These are phyloP conservation scores for Neoniphon sammara DNA, from an alignment of 2,797 vertebrate species.

Conservation along the genomic window DNA sequence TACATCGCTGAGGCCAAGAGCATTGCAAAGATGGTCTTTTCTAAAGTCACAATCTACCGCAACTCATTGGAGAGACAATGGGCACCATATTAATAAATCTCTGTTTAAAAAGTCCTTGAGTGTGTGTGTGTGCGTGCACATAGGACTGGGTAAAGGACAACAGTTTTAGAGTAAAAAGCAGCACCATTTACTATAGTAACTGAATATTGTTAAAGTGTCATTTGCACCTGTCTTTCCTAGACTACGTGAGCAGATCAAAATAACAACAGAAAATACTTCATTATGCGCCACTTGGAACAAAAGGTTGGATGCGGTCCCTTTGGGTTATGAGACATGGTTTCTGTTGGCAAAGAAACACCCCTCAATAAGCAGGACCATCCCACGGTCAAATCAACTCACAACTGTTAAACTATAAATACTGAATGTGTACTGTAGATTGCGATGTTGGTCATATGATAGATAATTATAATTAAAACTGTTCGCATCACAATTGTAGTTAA, in stretches of 20 bases:
- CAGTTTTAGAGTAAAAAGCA: slow-evolving; percentile 87
- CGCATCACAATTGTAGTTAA: slow-evolving; percentile 62
- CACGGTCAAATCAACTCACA: slow-evolving; percentile 66
- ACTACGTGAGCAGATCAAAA: slow-evolving; percentile 79
- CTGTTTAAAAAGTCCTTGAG: slow-evolving; percentile 84
- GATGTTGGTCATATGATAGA: slow-evolving; percentile 62
- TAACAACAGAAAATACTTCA: slow-evolving; percentile 69
- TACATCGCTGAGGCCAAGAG: slow-evolving; percentile 59
- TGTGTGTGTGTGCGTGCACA: slow-evolving; percentile 79
- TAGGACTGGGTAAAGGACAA: slow-evolving; percentile 82
- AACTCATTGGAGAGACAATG: slow-evolving; percentile 74
- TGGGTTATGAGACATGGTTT: slow-evolving; percentile 53
- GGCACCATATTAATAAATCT: slow-evolving; percentile 82
- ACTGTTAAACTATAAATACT: slow-evolving; percentile 63
- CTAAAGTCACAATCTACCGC: slow-evolving; percentile 77
- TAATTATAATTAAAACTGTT: slow-evolving; percentile 64
- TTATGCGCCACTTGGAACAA: slow-evolving; percentile 54
- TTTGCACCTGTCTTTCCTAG: slow-evolving; percentile 84
- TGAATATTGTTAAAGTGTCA: slow-evolving; percentile 86
- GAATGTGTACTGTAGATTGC: slow-evolving; percentile 66
- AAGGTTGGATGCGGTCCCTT: slow-evolving; percentile 52
- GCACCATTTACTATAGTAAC: slow-evolving; percentile 87
- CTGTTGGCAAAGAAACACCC: slow-evolving; percentile 54
- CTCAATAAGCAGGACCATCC: slow-evolving; percentile 55
- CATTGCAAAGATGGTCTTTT: slow-evolving; percentile 79